Conservation (phyloP, 2,113 vertebrate genomes). For the Poecile atricapillus region DNA sequence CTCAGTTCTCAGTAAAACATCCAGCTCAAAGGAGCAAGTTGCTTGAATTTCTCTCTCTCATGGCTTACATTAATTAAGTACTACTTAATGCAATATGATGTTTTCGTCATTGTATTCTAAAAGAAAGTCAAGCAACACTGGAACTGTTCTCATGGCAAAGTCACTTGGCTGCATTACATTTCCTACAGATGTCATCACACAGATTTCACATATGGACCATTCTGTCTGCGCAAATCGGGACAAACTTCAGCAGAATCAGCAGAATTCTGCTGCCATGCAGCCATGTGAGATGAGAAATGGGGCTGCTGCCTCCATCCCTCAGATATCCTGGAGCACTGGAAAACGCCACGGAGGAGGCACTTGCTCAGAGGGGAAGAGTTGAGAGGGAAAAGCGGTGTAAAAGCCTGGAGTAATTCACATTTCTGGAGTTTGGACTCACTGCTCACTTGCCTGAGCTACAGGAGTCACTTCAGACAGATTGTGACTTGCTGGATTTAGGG, state of each 20-base stretch:
- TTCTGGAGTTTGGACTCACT: neutral
- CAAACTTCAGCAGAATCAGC: neutral
- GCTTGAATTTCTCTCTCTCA: neutral
- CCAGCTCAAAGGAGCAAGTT: neutral
- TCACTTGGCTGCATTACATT: neutral
- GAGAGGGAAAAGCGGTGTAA: neutral
- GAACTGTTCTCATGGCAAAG: neutral
- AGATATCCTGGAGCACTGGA: neutral
- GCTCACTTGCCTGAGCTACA: neutral
- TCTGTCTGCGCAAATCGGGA: fast-evolving
- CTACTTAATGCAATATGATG: neutral
- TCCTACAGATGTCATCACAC: neutral
- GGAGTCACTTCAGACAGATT: neutral
- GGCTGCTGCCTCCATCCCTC: neutral
- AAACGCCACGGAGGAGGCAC: neutral
- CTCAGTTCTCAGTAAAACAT: neutral
- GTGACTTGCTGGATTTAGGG: neutral
- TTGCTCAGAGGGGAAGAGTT: neutral
- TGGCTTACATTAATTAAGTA: neutral
- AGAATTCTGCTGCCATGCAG: neutral
- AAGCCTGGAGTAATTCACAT: neutral
- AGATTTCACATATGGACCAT: neutral
- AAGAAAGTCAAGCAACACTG: neutral
- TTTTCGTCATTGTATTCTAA: neutral
- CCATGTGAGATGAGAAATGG: neutral